These are phyloP conservation scores for Cetoscarus ocellatus DNA, from an alignment of 2,797 vertebrate genomes.

Conservation along the genomic window DNA sequence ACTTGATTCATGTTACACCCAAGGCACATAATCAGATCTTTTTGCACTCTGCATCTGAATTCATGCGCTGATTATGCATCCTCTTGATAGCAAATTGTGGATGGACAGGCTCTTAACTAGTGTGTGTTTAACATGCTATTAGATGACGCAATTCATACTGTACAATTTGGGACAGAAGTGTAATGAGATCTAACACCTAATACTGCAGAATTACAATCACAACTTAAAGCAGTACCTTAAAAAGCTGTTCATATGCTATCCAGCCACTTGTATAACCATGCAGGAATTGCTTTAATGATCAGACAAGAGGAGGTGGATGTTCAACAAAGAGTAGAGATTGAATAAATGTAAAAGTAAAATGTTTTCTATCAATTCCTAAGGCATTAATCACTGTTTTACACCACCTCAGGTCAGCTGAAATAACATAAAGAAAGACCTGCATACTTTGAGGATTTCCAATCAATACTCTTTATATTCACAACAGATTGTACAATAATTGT, in stretches of 20 bases:
- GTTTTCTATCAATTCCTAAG: neutral
- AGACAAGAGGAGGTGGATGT: neutral
- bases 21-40: too few species aligned
- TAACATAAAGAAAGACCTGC: neutral
- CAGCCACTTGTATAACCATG: neutral
- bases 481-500: conserved; percentile 37
- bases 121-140: too few species aligned
- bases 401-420: neutral
- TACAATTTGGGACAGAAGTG: too few species aligned
- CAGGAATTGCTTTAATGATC: neutral
- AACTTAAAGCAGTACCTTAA: neutral
- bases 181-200: too few species aligned
- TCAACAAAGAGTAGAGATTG: neutral
- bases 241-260: neutral
- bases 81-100: too few species aligned
- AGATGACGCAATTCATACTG: too few species aligned
- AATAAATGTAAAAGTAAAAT: neutral
- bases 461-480: conserved; percentile 36
- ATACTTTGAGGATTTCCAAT: conserved; percentile 18
- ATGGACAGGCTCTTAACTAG: too few species aligned
- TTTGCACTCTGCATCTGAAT: too few species aligned
- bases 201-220: too few species aligned
- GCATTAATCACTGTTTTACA: conserved; percentile 3
- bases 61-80: too few species aligned
- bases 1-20: too few species aligned